phyloP scores from a whole-genome alignment of 2,888 invertebrate genomes.

The Entomobrya multifasciata region DNA sequence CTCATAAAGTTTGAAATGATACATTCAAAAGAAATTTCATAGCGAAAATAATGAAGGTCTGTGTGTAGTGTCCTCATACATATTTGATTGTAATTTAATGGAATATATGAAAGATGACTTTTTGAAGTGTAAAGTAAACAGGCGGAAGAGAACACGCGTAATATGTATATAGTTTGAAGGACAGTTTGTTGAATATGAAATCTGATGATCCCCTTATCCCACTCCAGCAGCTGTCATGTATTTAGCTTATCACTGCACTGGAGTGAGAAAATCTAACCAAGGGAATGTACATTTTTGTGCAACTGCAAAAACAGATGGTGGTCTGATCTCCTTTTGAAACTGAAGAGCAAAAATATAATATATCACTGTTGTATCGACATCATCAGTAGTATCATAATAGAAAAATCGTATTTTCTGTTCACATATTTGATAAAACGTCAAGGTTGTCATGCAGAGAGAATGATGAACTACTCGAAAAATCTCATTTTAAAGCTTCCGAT shows the following conservation, averaged over 20 bases:
- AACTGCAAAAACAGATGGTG: conserved; percentile 31
- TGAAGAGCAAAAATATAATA: not conserved
- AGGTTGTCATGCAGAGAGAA: not conserved
- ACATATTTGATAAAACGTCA: not conserved
- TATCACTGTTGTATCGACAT: not conserved
- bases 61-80: not conserved
- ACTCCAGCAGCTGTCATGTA: conserved; percentile 24
- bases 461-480: too few species aligned
- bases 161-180: not conserved
- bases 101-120: not conserved
- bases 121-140: not conserved
- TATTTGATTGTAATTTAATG: conserved; percentile 27
- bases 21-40: too few species aligned
- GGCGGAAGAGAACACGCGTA: not conserved
- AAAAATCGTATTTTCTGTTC: too few species aligned
- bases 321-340: conserved; percentile 26
- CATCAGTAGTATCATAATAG: not conserved
- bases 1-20: too few species aligned
- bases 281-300: conserved; percentile 22
- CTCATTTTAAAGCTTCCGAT: conserved; percentile 11
- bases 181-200: conserved; percentile 10
- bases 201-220: conserved; percentile 49
- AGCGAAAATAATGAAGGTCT: too few species aligned
- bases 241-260: not conserved
- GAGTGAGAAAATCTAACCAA: not conserved